Evolutionary conservation across 2,797 vertebrate species (phyloP).

Genomic region (Anomalospiza imberbis): DNA sequence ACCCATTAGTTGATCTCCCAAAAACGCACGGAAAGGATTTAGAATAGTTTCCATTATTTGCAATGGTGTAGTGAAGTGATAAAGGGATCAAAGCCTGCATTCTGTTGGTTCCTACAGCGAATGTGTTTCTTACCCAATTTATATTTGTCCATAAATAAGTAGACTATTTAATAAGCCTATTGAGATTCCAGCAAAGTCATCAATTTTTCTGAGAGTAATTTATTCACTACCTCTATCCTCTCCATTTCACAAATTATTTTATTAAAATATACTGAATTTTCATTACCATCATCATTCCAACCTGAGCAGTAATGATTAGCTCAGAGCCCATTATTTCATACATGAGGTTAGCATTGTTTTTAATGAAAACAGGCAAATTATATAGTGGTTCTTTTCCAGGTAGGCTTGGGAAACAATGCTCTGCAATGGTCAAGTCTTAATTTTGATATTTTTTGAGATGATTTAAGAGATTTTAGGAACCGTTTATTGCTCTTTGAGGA

Average conservation of each 20-base stretch:
- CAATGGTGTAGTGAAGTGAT: not conserved
- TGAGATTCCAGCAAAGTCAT: not conserved
- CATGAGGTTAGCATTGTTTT: rapidly evolving
- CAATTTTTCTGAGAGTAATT: not conserved
- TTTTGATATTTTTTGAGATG: not conserved
- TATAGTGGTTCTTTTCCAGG: not conserved
- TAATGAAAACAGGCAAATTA: not conserved
- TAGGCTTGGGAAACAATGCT: not conserved
- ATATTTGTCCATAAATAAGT: not conserved
- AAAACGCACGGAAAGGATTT: not conserved
- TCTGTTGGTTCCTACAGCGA: rapidly evolving
- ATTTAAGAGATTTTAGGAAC: not conserved
- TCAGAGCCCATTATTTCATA: not conserved
- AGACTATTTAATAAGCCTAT: not conserved
- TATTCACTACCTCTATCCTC: not conserved
- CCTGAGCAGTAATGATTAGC: not conserved
- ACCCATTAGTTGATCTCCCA: not conserved
- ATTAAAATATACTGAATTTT: not conserved
- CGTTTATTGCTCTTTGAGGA: not conserved
- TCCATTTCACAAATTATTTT: not conserved
- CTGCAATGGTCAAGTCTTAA: not conserved
- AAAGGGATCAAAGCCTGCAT: not conserved
- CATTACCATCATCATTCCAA: not conserved
- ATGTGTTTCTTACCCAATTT: not conserved
- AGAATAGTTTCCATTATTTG: not conserved